phyloP scores from a whole-genome alignment of 2,797 vertebrate species.

The Florisuga fusca region DNA sequence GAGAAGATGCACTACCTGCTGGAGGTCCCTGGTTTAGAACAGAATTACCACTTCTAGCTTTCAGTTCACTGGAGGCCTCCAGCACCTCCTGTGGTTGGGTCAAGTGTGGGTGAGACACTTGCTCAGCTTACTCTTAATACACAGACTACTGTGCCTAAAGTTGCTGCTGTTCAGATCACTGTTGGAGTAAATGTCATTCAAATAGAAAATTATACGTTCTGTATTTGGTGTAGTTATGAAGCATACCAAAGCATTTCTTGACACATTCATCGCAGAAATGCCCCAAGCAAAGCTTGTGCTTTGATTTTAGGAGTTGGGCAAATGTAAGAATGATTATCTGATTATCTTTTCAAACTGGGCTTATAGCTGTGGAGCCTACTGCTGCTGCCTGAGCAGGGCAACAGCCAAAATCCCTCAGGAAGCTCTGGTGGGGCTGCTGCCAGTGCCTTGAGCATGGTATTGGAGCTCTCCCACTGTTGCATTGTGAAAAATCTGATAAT shows the following conservation, averaged over 20 bases:
- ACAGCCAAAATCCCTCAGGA: background rate
- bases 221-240: background rate
- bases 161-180: conserved; percentile 27
- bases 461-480: background rate
- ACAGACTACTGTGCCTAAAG: background rate
- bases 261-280: background rate
- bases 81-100: background rate
- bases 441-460: background rate
- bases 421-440: background rate
- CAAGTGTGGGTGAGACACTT: background rate
- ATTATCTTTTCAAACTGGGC: background rate
- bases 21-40: background rate
- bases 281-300: background rate
- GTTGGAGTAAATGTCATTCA: background rate
- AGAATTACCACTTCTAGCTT: background rate
- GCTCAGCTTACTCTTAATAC: background rate
- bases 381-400: background rate
- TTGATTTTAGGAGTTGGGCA: background rate
- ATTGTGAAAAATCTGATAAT: background rate
- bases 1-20: conserved; percentile 3
- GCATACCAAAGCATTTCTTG: background rate
- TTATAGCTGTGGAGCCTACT: background rate
- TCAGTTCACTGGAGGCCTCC: background rate
- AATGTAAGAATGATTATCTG: background rate
- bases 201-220: background rate